Conservation (phyloP, 2,797 vertebrate species). For the Sarcophilus harrisii region DNA sequence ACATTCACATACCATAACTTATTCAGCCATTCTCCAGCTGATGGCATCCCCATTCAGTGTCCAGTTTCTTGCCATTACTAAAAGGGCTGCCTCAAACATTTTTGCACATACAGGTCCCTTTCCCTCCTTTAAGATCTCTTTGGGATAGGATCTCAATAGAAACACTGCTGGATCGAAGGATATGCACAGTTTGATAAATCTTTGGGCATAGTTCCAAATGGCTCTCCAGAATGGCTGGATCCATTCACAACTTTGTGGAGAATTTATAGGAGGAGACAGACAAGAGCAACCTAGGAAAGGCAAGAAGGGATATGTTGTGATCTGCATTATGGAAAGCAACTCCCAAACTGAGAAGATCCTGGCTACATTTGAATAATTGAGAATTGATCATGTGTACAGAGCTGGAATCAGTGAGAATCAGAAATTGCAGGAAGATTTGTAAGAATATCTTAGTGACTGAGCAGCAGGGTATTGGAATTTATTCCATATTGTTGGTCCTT, state of each 20-base stretch:
- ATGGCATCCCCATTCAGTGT: too few relatives aligned
- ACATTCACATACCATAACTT: too few relatives aligned
- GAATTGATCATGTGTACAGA: background rate
- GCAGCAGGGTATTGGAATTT: background rate
- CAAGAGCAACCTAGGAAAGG: background rate
- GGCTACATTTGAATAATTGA: background rate
- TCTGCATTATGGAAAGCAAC: background rate
- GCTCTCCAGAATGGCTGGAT: too few relatives aligned
- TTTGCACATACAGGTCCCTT: too few relatives aligned
- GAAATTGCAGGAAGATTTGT: background rate
- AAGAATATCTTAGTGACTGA: background rate
- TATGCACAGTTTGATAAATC: too few relatives aligned
- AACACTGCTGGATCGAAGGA: too few relatives aligned
- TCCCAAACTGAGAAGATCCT: background rate
- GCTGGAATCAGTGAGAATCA: background rate
- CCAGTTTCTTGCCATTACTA: too few relatives aligned
- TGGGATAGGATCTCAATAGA: too few relatives aligned
- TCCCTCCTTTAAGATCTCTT: too few relatives aligned
- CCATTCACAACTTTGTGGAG: background rate
- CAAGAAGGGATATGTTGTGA: background rate
- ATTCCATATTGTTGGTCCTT: background rate
- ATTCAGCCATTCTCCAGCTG: too few relatives aligned
- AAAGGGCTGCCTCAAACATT: too few relatives aligned
- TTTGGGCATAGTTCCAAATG: too few relatives aligned
- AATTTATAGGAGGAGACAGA: background rate